phyloP scores from a whole-genome alignment of 2,113 vertebrate species.

The Forbesichthys agassizii region DNA sequence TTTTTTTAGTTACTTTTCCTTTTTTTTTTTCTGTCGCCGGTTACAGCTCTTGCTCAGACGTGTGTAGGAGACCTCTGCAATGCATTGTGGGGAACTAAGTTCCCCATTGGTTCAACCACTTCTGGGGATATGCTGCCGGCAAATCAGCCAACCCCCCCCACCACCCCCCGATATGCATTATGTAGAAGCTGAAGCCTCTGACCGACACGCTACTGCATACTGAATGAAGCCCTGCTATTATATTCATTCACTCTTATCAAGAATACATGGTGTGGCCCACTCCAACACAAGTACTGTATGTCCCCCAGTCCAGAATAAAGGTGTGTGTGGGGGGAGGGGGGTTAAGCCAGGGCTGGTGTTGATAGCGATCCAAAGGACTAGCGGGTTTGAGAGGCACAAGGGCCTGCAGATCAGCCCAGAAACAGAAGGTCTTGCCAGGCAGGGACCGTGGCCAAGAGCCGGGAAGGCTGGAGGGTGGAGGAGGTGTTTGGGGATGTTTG shows the following conservation, averaged over 20 bases:
- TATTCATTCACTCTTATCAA: slow-evolving; percentile 46
- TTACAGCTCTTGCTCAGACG: slow-evolving; percentile 8
- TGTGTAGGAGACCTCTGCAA: slow-evolving; percentile 6
- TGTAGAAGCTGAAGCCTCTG: background rate
- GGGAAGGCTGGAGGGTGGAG: background rate
- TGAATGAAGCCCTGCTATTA: slow-evolving; percentile 24
- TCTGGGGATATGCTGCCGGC: background rate
- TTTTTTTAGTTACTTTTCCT: slow-evolving; percentile 20
- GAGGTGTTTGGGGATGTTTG: background rate
- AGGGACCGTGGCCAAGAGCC: slow-evolving; percentile 44
- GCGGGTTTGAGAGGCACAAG: slow-evolving; percentile 29
- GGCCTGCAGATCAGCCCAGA: slow-evolving; percentile 49
- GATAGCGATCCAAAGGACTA: slow-evolving; percentile 52
- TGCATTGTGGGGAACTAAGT: slow-evolving; percentile 32
- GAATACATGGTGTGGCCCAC: slow-evolving; percentile 52
- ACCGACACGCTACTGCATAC: slow-evolving; percentile 16
- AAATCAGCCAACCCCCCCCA: slow-evolving; percentile 1
- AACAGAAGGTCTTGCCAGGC: slow-evolving; percentile 50
- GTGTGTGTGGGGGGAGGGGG: slow-evolving; percentile 1
- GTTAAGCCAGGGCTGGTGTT: slow-evolving; percentile 56
- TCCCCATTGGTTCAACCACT: slow-evolving; percentile 14
- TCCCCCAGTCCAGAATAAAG: background rate
- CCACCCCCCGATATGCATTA: background rate
- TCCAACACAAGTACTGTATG: slow-evolving; percentile 33
- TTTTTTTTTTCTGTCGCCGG: slow-evolving; percentile 8